Base-by-base conservation (phyloP, 2,113 vertebrate species). In the Hemiprocne comata region DNA sequence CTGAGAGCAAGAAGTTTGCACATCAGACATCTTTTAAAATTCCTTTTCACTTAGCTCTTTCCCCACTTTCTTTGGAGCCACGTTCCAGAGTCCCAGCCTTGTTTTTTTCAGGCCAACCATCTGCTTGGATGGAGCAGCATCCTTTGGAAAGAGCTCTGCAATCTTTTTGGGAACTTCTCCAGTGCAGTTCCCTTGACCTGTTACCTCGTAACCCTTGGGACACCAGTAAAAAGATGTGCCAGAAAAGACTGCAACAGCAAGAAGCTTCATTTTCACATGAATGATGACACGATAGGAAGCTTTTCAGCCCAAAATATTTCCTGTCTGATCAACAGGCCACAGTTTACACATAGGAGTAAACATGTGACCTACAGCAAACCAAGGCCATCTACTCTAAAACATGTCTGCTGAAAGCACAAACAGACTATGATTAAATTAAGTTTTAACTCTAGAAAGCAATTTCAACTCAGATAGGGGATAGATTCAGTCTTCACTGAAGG, bases 181-280 rank as follows among this genome's bases (percentile, higher is more conserved):
- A 89, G 29, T 5, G 12, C n/a, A 53, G 51, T 36, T 85, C 46
- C 34, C 69, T 88, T 2, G 2, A 75, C 19, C 28, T 31, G 19
- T 57, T 46, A 57, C 26, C 42, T 86, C 15, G 44, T 25, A 95
- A 79, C 25, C 36, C 75, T 62, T 53, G 65, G 36, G 42, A 94
- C 29, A 69, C 18, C 0, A 1, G n/a, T 55, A 91, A 81, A 13
- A 82, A 53, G 51, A 88, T 17, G 72, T 42, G 58, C 64, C 79
- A 93, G 57, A 71, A 93, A 92, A 74, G 44, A 85, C 1, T 87
- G 57, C 57, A 91, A 78, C 48, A 94, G 48, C 44, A 86, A 74
- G 75, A 69, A 72, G 57, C 83, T 84, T 90, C 38, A 81, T 94
- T 96, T 97, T 93, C 94, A 94, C 42, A 64, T 89, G 83, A 93